These are phyloP conservation scores for Chorisops tibialis DNA, from an alignment of 2,888 invertebrate species.

Conservation along the genomic window DNA sequence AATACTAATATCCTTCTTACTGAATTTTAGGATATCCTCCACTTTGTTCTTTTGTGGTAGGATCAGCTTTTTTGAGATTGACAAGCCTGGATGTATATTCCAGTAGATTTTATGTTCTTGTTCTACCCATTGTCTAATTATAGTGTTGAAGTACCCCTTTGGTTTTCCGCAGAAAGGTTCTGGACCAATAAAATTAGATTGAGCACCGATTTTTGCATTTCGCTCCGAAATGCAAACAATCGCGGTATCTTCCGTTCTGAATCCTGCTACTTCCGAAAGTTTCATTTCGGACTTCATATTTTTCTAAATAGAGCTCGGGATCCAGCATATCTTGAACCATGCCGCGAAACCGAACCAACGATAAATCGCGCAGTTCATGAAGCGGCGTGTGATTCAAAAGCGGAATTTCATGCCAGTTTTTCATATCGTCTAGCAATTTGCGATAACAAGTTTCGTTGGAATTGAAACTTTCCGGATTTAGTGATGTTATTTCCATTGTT, in stretches of 20 bases:
- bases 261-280: conserved; percentile 39
- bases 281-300: background rate
- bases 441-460: conserved; percentile 55
- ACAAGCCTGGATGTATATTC: too few species aligned
- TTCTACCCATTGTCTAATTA: too few species aligned
- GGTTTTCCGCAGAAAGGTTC: too few species aligned
- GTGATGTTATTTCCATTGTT: too few species aligned
- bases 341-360: conserved; percentile 75
- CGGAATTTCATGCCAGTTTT: conserved; percentile 58
- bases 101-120: too few species aligned
- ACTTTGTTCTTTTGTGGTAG: too few species aligned
- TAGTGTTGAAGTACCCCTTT: too few species aligned
- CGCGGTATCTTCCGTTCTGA: conserved; percentile 71
- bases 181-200: too few species aligned
- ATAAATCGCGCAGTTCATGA: conserved; percentile 64
- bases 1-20: too few species aligned
- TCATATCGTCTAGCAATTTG: conserved; percentile 41
- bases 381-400: conserved; percentile 66
- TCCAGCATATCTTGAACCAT: conserved; percentile 78
- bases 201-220: too few species aligned
- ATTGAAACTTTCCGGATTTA: conserved; percentile 53
- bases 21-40: too few species aligned
- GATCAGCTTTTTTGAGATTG: too few species aligned
- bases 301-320: conserved; percentile 70
- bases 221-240: conserved; percentile 58